phyloP scores from a whole-genome alignment of 2,797 vertebrate species.

The Anabas testudineus region DNA sequence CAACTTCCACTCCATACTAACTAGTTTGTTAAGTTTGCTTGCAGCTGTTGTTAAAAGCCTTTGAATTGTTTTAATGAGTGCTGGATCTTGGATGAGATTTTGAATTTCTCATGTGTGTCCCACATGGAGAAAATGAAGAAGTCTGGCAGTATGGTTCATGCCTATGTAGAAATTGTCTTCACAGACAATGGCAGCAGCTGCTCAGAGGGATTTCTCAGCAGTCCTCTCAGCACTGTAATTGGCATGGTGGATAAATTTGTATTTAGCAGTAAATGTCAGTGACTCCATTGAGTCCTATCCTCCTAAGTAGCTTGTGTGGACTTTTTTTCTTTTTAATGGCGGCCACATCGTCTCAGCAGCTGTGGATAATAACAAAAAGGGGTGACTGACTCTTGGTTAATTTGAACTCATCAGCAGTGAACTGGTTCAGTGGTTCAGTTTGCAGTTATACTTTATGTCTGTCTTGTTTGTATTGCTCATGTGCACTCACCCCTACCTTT shows the following conservation, averaged over 20 bases:
- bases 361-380: background rate
- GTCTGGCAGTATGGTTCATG: background rate
- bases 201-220: constrained; percentile 24
- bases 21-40: background rate
- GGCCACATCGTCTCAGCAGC: constrained; percentile 12
- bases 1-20: too few relatives aligned
- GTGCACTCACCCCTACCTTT: background rate
- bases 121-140: background rate
- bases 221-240: constrained; percentile 43
- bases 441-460: background rate
- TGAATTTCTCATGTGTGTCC: constrained; percentile 12
- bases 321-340: constrained; percentile 52
- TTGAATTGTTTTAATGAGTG: constrained; percentile 17
- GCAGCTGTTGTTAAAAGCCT: constrained; percentile 2
- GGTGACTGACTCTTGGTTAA: constrained; percentile 15
- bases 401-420: constrained; percentile 1
- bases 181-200: constrained; percentile 3
- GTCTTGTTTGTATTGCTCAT: background rate
- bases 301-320: constrained; percentile 52
- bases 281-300: constrained; percentile 54
- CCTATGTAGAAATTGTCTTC: constrained; percentile 23
- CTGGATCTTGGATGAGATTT: background rate
- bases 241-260: constrained; percentile 59
- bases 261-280: constrained; percentile 71
- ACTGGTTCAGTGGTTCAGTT: constrained; percentile 1